A percentile compares a stretch with the other conserved stretches of the same genome.
Conservation (phyloP, 2,797 vertebrate genomes). For the Ceryle rudis region DNA sequence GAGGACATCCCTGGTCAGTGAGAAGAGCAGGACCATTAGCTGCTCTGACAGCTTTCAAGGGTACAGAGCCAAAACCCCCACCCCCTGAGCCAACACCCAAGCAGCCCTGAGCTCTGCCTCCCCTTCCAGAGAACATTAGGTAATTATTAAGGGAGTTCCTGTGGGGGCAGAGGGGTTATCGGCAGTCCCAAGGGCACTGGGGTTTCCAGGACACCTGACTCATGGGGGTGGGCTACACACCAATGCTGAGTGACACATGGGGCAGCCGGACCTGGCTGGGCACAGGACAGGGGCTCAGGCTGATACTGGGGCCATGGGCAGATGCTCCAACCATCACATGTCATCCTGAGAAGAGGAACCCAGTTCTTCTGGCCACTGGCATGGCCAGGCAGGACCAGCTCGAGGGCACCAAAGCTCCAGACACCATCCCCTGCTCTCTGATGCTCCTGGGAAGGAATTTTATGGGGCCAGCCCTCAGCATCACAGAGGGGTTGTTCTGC, state of each 20-base stretch:
- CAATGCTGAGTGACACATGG: accelerated
- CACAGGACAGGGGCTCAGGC: background rate
- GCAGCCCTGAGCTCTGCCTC: constrained; percentile 17
- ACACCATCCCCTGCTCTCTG: accelerated
- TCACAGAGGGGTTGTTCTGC: background rate
- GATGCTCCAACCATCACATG: background rate
- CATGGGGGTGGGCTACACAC: constrained; percentile 24
- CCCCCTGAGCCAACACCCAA: background rate
- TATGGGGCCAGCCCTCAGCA: background rate
- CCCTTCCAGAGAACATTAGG: constrained; percentile 55
- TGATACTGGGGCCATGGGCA: accelerated
- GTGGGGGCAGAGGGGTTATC: constrained; percentile 59
- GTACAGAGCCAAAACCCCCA: background rate
- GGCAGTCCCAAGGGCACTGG: constrained; percentile 39
- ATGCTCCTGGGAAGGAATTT: background rate
- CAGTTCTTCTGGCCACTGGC: background rate
- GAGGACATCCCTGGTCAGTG: background rate
- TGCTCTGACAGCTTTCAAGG: background rate
- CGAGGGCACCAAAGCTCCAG: background rate
- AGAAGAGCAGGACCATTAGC: background rate
- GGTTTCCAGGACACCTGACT: background rate
- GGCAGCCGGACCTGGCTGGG: background rate
- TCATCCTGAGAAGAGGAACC: background rate
- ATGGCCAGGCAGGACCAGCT: background rate
- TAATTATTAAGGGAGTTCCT: constrained; percentile 72